Conservation (phyloP, 2,113 vertebrate species). For the Orthonyx spaldingii region DNA sequence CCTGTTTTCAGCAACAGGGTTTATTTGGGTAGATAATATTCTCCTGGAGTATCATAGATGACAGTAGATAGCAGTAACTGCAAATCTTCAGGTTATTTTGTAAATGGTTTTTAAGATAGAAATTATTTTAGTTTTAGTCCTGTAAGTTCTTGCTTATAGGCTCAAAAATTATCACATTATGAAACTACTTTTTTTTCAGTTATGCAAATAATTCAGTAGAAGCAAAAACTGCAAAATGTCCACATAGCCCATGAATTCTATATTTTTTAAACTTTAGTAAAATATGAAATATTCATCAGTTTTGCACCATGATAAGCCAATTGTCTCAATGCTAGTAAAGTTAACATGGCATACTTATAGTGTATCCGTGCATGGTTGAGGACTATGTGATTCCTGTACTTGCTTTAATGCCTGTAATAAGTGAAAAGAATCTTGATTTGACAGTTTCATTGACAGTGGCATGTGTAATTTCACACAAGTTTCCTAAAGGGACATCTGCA, state of each 20-base stretch:
- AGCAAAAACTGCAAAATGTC: background rate
- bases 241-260: background rate
- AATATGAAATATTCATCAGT: background rate
- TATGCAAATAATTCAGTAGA: background rate
- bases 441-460: background rate
- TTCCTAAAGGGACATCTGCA: background rate
- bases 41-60: background rate
- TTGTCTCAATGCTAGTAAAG: background rate
- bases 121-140: background rate
- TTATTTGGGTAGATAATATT: background rate
- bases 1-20: background rate
- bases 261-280: background rate
- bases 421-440: background rate
- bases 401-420: background rate
- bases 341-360: background rate
- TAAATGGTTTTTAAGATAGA: background rate
- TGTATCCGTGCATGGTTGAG: background rate
- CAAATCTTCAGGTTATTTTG: background rate
- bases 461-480: background rate
- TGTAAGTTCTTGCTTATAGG: background rate
- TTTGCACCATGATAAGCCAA: background rate
- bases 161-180: background rate
- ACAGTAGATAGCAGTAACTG: background rate
- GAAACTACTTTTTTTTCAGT: background rate
- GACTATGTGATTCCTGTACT: background rate